phyloP scores from a whole-genome alignment of 2,797 vertebrate genomes.

The Cossypha niveicapilla region DNA sequence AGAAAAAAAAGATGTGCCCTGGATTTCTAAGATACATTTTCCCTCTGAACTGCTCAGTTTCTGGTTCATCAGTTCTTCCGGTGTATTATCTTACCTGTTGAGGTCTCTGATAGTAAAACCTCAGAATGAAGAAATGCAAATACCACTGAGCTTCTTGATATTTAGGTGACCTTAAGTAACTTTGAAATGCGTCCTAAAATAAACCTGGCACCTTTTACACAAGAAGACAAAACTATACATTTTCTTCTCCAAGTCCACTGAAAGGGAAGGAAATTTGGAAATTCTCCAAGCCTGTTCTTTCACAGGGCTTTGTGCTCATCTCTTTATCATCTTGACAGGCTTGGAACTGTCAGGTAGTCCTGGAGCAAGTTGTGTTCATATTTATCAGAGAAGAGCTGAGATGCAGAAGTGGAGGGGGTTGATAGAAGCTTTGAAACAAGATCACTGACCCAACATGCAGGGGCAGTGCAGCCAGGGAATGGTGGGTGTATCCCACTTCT shows the following conservation, averaged over 20 bases:
- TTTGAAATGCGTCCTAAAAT: background rate
- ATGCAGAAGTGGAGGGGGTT: background rate
- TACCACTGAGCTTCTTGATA: background rate
- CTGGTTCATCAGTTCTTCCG: background rate
- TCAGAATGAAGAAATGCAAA: background rate
- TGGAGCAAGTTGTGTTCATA: background rate
- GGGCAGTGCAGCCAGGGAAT: background rate
- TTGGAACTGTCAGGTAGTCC: background rate
- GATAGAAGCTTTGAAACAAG: background rate
- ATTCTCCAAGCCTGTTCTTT: background rate
- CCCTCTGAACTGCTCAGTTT: background rate
- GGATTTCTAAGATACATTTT: background rate
- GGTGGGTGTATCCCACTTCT: background rate
- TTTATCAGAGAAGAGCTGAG: background rate
- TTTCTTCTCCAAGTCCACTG: background rate
- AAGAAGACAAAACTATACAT: background rate
- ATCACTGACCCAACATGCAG: fast-evolving
- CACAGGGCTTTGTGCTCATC: background rate
- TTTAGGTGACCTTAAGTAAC: background rate
- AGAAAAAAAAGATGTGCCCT: background rate
- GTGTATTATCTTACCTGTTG: background rate
- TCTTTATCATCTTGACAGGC: background rate
- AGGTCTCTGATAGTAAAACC: background rate
- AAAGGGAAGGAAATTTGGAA: background rate
- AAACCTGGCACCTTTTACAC: background rate